Evolutionary conservation across 2,113 vertebrate genomes (phyloP).

Genomic region (Brienomyrus brachyistius): DNA sequence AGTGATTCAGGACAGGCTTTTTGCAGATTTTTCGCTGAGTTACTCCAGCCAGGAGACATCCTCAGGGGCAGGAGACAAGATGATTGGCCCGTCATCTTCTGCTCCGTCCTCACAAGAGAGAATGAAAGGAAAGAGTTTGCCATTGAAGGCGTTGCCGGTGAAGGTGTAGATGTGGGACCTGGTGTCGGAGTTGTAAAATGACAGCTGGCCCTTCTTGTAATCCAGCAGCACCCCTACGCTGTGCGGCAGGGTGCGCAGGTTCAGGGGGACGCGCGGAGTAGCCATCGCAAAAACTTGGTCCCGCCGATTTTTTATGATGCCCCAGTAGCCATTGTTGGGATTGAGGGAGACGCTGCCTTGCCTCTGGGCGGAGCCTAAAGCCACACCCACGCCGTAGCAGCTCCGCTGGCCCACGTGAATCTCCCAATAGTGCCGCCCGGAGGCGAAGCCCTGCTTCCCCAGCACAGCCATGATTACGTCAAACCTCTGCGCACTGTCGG

Average conservation of each 20-base stretch:
- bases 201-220: constrained; percentile 57
- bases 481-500: constrained; percentile 33
- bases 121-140: neutral
- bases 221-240: constrained; percentile 72
- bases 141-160: neutral
- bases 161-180: neutral
- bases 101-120: neutral
- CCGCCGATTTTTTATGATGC: constrained; percentile 39
- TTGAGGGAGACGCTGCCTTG: constrained; percentile 40
- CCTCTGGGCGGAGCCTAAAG: constrained; percentile 34
- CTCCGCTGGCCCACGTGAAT: constrained; percentile 49
- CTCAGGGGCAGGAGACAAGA: neutral
- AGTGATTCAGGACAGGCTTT: neutral
- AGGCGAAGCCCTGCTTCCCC: constrained; percentile 30
- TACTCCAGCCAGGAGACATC: neutral
- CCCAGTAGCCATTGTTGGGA: constrained; percentile 54
- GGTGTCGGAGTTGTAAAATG: neutral
- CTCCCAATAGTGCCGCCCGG: constrained; percentile 53
- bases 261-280: constrained; percentile 34
- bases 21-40: neutral
- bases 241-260: constrained; percentile 45
- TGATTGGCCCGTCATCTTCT: neutral
- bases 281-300: constrained; percentile 41
- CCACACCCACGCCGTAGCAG: constrained; percentile 55
- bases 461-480: constrained; percentile 43